Evolutionary conservation across 2,888 invertebrate genomes (phyloP), one percentile per base, ranked within the genome.

Genomic region (Ariolimax columbianus): DNA sequence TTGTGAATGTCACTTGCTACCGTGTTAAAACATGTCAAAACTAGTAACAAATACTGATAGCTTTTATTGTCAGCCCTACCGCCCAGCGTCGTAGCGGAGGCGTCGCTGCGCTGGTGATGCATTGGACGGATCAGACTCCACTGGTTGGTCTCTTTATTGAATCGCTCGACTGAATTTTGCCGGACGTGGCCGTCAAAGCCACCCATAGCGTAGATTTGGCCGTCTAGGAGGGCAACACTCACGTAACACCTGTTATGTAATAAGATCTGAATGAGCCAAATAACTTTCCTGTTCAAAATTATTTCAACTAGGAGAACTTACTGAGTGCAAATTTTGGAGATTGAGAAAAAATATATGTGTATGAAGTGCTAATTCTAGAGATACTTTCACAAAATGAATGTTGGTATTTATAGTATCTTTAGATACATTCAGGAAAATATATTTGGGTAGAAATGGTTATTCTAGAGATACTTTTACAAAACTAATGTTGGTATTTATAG

Each of bases 101-200:
- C 94, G 86, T 94, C 94, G 84, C 93, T 94, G 68, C 94, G 88
- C 87, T 93, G 93, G 36, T 93, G 91, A 79, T 91, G 90, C 94
- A 94, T 94, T 17, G 93, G 93, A 83, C 96, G 96, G 87, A 98
- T 96, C 90, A 96, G 95, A 0, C 97, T 96, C 97, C 97, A 97
- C 92, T 97, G 97, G 94, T 97, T 97, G 17, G 95, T 95, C 95
- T 84, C 85, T 0, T 97, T 96, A 90, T 97, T 96, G 94, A 96
- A 97, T 81, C 96, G 95, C 93, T 97, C 97, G 4, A 96, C 97
- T 36, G 97, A 96, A 94, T 96, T 97, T 95, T 97, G 96, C 92
- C 97, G 97, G 92, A 97, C 97, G 92, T 97, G 97, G 0, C 98
- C 98, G 93, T 98, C 98, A 94, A 98, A 98, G 0, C 98, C 98